phyloP scores from a whole-genome alignment of 2,888 invertebrate genomes.

The Amphimallon solstitiale region DNA sequence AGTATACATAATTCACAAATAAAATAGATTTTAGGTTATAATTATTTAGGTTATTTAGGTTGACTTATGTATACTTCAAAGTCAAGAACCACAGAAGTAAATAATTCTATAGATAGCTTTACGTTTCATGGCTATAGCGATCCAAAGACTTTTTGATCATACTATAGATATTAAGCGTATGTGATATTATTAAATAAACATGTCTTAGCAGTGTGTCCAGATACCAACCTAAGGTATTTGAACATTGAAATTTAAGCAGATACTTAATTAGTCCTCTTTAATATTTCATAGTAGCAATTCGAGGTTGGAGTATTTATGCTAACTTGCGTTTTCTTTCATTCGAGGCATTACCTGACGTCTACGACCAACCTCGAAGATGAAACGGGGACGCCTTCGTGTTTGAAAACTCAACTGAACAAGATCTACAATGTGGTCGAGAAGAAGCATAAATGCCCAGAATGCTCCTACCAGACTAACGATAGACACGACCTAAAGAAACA shows the following conservation, averaged over 20 bases:
- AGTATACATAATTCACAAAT: no score
- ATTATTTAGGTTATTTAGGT: no score
- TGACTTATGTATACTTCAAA: no score
- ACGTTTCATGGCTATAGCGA: no score
- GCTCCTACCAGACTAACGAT: constrained; percentile 1
- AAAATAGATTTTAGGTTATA: no score
- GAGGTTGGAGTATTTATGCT: not conserved
- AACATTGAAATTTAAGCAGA: not conserved
- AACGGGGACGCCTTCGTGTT: not conserved
- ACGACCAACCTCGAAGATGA: not conserved
- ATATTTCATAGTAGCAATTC: not conserved
- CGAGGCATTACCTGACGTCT: not conserved
- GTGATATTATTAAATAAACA: no score
- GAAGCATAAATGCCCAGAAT: constrained; percentile 5
- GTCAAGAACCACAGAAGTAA: no score
- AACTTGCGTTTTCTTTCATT: not conserved
- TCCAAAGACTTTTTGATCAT: no score
- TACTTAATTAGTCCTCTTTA: not conserved
- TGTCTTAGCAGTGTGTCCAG: no score
- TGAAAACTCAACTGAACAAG: constrained; percentile 2
- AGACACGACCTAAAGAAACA: constrained; percentile 4
- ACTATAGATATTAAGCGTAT: no score
- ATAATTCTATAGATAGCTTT: no score
- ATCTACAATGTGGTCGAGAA: not conserved
- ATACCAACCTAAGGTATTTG: no score